phyloP scores from a whole-genome alignment of 2,113 vertebrate genomes.

The Pterocles gutturalis region DNA sequence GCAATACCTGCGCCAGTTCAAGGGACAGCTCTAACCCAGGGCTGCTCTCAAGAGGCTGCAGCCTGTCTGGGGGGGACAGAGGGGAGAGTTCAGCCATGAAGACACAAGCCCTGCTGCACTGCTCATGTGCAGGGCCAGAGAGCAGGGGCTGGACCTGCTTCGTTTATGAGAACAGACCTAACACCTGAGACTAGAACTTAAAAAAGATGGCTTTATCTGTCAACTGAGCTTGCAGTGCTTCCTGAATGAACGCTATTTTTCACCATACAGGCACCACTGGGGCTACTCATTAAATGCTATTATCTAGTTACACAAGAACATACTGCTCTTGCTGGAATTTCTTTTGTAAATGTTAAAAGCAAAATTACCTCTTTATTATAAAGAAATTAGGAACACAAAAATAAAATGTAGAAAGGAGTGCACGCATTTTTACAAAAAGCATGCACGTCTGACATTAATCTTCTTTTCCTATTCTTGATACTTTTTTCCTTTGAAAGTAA shows the following conservation, averaged over 20 bases:
- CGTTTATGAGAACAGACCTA: background rate
- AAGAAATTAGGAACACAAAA: background rate
- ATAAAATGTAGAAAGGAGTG: background rate
- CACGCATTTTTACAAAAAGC: background rate
- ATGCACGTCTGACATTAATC: fast-evolving
- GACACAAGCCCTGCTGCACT: background rate
- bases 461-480: background rate
- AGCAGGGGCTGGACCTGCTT: fast-evolving
- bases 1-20: background rate
- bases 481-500: background rate
- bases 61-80: background rate
- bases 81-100: background rate
- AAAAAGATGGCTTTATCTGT: fast-evolving
- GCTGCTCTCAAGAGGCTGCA: background rate
- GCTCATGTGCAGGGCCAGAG: background rate
- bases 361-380: background rate
- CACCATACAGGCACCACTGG: background rate
- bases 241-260: background rate
- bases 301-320: background rate
- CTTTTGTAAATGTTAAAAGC: background rate
- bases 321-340: background rate
- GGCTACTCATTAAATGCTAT: background rate
- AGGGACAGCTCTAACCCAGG: background rate
- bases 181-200: background rate
- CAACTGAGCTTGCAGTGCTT: background rate